Conservation (phyloP, 2,113 vertebrate genomes). For the Myotis lucifugus region DNA sequence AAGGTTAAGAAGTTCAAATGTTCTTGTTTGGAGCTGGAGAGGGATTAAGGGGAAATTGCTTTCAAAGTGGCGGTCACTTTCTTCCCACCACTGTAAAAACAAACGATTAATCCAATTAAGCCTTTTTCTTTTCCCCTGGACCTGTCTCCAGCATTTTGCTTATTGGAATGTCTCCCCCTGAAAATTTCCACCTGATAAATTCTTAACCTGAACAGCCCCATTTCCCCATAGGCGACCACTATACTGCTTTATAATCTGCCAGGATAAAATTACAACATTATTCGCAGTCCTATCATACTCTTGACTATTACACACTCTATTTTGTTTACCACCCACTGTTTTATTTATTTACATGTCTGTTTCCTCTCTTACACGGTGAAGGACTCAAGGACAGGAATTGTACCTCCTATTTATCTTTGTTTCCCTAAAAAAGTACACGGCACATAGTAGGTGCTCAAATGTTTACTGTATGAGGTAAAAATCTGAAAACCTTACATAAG, state of each 20-base stretch:
- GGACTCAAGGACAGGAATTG: neutral
- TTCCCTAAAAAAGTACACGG: neutral
- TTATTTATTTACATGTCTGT: conserved; percentile 9
- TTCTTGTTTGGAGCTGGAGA: neutral
- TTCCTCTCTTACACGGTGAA: conserved; percentile 25
- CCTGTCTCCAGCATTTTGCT: neutral
- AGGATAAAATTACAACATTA: neutral
- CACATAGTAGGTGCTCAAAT: neutral
- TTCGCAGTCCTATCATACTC: neutral
- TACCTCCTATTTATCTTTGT: conserved; percentile 16
- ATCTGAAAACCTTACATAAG: neutral
- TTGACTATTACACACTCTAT: neutral
- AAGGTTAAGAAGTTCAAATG: conserved; percentile 24
- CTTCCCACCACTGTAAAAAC: neutral
- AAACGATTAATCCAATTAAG: conserved; percentile 16
- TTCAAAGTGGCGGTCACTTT: neutral
- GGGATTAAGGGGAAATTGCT: neutral
- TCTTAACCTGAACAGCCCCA: neutral
- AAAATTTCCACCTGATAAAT: conserved; percentile 5
- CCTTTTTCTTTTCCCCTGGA: neutral
- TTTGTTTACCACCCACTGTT: neutral
- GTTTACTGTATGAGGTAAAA: conserved; percentile 36
- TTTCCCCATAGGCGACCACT: neutral
- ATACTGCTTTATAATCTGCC: neutral
- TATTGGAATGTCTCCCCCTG: neutral